Base-by-base conservation (phyloP, 2,113 vertebrate genomes). In the Syngnathoides biaculeatus region DNA sequence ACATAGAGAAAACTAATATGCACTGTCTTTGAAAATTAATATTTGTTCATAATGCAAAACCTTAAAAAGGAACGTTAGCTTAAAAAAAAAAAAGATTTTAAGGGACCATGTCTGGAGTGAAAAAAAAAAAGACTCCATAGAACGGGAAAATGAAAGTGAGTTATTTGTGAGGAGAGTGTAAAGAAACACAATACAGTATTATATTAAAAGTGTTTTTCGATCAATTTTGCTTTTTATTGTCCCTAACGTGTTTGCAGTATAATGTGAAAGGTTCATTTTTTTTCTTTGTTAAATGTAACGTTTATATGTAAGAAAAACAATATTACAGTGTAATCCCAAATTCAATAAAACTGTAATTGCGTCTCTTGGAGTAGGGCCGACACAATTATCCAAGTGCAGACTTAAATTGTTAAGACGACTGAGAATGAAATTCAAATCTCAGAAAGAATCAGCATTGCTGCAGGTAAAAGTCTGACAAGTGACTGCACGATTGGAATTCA, bases 401-500 rank as follows among this genome's bases (percentile, higher is more conserved):
- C 13, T 63, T 68, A 47, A 75, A 78, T 38, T 52, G 50, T 59
- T 59, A 61, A 48, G 13, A 67, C 12, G 30, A 69, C 56, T 69
- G 42, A 10, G 55, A 45, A 39, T 58, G 43, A 67, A 57, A 75
- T 56, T 70, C 58, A 75, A 81, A 84, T 72, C 38, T 52, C 52
- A 45, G 72, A 72, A 69, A 72, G 47, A 72, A 80, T 71, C 38
- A 69, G 60, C 62, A 68, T 78, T 62, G 72, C 55, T 64, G 68
- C 27, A 45, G 65, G 75, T 61, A 82, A 73, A 38, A 67, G 73
- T 61, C 47, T 67, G 52, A 77, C 68, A 81, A 79, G 74, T 75
- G 85, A 78, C 68, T 55, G 39, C 57, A 71, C 67, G 78, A 82
- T 75, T 82, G 63, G 69, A 85, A 89, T 82, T 79, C 78, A 78